A percentile compares a stretch with the other conserved stretches of the same genome.
Evolutionary conservation across 2,797 vertebrate species (phyloP).

Genomic region (Odontamblyopus lacepedii): DNA sequence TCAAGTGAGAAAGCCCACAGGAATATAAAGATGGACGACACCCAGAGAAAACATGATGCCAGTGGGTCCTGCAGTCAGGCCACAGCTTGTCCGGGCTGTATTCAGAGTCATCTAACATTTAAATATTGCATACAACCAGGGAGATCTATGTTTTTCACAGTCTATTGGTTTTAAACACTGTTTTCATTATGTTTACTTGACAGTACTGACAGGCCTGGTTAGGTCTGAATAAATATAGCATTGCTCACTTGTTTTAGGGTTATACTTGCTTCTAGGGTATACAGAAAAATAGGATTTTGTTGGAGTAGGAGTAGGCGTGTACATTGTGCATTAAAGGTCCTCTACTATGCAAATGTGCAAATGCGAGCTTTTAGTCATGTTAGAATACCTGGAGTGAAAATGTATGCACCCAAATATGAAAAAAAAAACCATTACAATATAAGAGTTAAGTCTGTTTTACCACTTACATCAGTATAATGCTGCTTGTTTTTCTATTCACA

Average conservation of each 20-base stretch:
- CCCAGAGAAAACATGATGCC: slow-evolving; percentile 22
- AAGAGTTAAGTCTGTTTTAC: too few species aligned
- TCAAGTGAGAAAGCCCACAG: slow-evolving; percentile 12
- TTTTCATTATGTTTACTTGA: slow-evolving; percentile 5
- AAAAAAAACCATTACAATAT: too few species aligned
- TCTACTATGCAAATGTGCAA: too few species aligned
- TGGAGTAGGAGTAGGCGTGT: too few species aligned
- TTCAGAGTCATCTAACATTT: neutral
- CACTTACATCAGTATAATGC: too few species aligned
- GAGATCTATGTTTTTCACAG: slow-evolving; percentile 1
- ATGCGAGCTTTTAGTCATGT: too few species aligned
- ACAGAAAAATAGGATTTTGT: neutral
- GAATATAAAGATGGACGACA: slow-evolving; percentile 12
- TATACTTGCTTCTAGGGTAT: neutral
- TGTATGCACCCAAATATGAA: too few species aligned
- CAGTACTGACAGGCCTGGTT: slow-evolving; percentile 5
- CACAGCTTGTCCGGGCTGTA: neutral
- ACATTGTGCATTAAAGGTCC: too few species aligned
- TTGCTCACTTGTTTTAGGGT: neutral
- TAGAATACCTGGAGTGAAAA: too few species aligned
- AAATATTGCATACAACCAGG: neutral
- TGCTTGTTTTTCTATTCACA: too few species aligned
- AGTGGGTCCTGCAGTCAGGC: slow-evolving; percentile 10
- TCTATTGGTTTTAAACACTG: neutral
- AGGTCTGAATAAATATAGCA: neutral